Evolutionary conservation across 2,888 invertebrate species (phyloP), one percentile per base, ranked within the genome.

Genomic region (Carpatolechia fugitivella): DNA sequence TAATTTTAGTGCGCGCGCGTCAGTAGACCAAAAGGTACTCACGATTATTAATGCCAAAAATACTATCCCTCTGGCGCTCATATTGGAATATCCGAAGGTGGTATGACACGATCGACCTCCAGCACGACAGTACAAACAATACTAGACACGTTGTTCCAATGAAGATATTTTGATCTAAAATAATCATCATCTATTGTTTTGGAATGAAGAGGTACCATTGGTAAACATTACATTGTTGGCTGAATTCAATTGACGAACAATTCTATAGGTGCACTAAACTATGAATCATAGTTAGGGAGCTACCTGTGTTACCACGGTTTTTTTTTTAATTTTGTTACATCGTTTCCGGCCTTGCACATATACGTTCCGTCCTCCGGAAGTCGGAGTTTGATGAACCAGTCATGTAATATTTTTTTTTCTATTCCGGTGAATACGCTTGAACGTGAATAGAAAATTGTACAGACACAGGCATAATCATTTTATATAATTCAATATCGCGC

Each of bases 41-140:
- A 63, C 64, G 56, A 56, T 54, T 38, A 51, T 29, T 10, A 44
- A 29, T 24, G 20, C 29, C 20, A 11, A 11, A 7, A 20, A 20
- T n/a, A 44, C 11, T 13, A 44, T 1, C 6, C 6, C 20, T 6
- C 13, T 20, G 4, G 20, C 3, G 7, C 13, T 3, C 13, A 11
- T 44, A n/a, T 11, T 44, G 20, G n/a, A 20, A 10, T 6, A 6
- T 24, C 24, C 24, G 24, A 44, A 29, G n/a, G 33, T 6, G 24
- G 6, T n/a, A 10, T n/a, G 1, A 29, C n/a, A n/a, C 10, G 13
- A 13, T 10, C n/a, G 24, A 44, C 13, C 29, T 44, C 5, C 13
- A 8, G n/a, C 44, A 29, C 29, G 6, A 6, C 10, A n/a, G 11
- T 8, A 8, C 4, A n/a, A 33, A 33, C 33, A 33, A 33, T 33